Evolutionary conservation across 2,797 vertebrate genomes (phyloP).

Genomic region (Pipistrellus nathusii): DNA sequence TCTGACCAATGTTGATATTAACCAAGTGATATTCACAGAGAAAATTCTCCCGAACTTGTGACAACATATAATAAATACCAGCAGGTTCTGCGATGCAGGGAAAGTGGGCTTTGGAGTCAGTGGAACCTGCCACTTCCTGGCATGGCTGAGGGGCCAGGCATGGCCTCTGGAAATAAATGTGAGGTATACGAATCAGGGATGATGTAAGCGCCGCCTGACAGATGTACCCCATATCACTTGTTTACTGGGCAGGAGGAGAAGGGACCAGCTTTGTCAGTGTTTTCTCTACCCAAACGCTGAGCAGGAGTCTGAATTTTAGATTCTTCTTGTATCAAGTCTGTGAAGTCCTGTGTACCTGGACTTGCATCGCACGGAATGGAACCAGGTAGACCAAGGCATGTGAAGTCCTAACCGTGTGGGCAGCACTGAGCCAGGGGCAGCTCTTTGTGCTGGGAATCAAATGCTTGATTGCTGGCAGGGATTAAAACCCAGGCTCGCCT

Average conservation of each 20-base stretch:
- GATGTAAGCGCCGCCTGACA: fast-evolving
- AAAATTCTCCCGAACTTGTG: not conserved
- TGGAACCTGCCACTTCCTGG: not conserved
- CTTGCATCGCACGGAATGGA: not conserved
- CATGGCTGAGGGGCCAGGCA: fast-evolving
- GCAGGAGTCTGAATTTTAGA: not conserved
- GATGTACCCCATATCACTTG: not conserved
- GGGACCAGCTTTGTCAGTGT: no score
- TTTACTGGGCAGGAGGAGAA: fast-evolving
- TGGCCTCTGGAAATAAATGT: no score
- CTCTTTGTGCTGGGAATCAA: not conserved
- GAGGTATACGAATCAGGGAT: fast-evolving
- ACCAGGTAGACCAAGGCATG: not conserved
- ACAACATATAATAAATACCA: fast-evolving
- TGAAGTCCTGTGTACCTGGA: not conserved
- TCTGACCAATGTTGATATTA: not conserved
- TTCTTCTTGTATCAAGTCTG: not conserved
- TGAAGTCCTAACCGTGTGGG: not conserved
- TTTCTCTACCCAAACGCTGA: not conserved
- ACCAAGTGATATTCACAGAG: not conserved
- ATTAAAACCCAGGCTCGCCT: not conserved
- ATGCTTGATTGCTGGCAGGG: not conserved
- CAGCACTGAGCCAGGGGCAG: fast-evolving
- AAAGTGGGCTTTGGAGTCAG: not conserved
- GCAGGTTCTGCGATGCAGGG: fast-evolving